Conservation (phyloP, 35 echinoderm and acorn worm genomes). For the Strongylocentrotus purpuratus region DNA sequence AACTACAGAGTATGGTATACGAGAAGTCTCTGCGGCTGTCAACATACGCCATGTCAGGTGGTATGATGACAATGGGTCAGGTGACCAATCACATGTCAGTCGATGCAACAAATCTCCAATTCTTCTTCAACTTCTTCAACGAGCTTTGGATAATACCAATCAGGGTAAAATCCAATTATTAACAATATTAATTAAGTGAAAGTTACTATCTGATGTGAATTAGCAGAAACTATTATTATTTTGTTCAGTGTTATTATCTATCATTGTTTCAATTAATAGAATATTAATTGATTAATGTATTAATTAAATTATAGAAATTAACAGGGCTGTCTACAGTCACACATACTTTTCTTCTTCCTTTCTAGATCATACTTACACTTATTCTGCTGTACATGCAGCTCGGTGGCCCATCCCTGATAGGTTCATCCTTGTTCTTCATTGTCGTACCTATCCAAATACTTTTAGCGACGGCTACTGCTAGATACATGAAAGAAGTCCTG, state of each 20-base stretch:
- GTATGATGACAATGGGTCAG: constrained; percentile 87
- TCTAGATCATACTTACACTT: background rate
- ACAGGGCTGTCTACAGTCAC: too few relatives aligned
- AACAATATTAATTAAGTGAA: background rate
- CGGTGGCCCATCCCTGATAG: background rate
- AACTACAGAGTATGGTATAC: constrained; percentile 79
- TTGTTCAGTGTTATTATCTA: background rate
- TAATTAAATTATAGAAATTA: too few relatives aligned
- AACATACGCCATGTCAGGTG: constrained; percentile 78
- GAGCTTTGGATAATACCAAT: constrained; percentile 88
- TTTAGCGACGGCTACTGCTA: background rate
- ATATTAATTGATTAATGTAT: background rate
- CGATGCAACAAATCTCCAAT: constrained; percentile 77
- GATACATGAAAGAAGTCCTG: background rate
- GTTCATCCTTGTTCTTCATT: background rate
- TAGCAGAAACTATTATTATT: background rate
- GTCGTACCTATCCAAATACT: background rate
- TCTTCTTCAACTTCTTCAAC: constrained; percentile 67
- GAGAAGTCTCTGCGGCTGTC: constrained; percentile 90
- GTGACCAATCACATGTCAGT: constrained; percentile 97
- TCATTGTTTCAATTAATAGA: background rate
- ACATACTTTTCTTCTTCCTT: background rate
- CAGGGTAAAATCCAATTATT: constrained; percentile 53
- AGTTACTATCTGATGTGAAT: background rate
- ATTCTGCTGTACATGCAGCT: constrained; percentile 7